Base-by-base conservation (phyloP, 1,140 invertebrate genomes). In the Pristionchus pacificus region DNA sequence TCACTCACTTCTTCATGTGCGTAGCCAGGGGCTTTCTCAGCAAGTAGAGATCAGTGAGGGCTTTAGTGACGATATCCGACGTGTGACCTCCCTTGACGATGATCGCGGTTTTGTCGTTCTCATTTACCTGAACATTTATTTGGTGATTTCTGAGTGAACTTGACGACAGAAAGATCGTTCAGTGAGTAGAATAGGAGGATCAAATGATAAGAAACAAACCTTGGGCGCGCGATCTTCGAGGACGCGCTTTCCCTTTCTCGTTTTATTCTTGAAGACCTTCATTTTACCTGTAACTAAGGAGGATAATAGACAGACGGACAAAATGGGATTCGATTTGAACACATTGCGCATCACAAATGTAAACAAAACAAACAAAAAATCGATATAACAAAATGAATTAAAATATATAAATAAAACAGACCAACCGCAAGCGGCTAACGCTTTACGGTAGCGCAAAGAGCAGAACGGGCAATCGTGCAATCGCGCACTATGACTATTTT, bases 101-200 rank as follows among this genome's bases (percentile, higher is more conserved):
- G 65, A 97, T 84, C 58, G 91, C 88, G 81, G 89, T 89, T 82
- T 97, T 96, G 1, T 89, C 86, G 82, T 92, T 91, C 88, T 97
- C 95, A 75, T 82, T 85, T 10, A 1, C 29, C 25, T 1, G 60
- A 27, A 14, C 15, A 62, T 0, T 62, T 62, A n/a, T n/a, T 62
- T 15, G 15, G 14, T 62, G 14, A 15, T 29, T 62, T n/a, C 13
- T 13, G 15, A 15, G 15, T 14, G 28, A 62, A n/a, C 81, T 89
- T 89, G 82, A 97, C 96, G 1, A 89, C 86, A 83, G 92, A 90
- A 88, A 97, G 95, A 76, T 92, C 88, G n/a, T n/a, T n/a, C n/a
- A n/a, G n/a, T n/a, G n/a, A n/a, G n/a, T n/a, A n/a, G n/a, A n/a
- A n/a, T n/a, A n/a, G n/a, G n/a, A n/a, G n/a, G n/a, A n/a, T n/a